Conservation (phyloP, 35 echinoderm and acorn worm genomes). For the Heliocidaris tuberculata region DNA sequence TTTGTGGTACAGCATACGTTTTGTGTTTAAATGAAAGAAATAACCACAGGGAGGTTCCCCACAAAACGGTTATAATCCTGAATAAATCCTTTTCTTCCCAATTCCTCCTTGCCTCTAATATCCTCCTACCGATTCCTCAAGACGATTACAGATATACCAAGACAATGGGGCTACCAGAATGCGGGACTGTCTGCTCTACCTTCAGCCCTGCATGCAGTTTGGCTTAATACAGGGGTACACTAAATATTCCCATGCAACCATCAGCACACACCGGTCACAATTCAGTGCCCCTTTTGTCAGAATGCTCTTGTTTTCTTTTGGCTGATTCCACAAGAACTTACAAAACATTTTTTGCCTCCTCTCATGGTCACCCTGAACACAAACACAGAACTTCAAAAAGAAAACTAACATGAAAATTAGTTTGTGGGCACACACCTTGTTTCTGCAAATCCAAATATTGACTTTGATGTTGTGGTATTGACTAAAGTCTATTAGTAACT, state of each 20-base stretch:
- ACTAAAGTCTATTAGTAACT: background rate
- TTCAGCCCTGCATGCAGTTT: background rate
- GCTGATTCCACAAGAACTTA: slow-evolving; percentile 2
- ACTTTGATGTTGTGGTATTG: background rate
- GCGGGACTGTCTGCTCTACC: background rate
- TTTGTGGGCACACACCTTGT: background rate
- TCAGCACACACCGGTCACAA: background rate
- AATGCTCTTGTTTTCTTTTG: background rate
- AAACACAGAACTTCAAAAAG: background rate
- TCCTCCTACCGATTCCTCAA: background rate
- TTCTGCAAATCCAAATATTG: background rate
- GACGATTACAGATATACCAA: background rate
- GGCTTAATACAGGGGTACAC: background rate
- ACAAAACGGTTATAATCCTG: background rate
- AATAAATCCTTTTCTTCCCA: background rate
- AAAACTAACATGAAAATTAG: background rate
- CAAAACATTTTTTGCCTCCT: background rate
- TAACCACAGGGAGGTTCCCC: background rate
- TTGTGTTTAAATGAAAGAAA: background rate
- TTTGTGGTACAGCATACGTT: background rate
- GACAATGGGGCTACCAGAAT: background rate
- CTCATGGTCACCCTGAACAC: background rate
- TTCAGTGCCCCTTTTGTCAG: background rate
- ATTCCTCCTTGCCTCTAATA: background rate
- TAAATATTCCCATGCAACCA: background rate